These are phyloP conservation scores for Pterois miles DNA, from an alignment of 2,797 vertebrate species.

Conservation along the genomic window DNA sequence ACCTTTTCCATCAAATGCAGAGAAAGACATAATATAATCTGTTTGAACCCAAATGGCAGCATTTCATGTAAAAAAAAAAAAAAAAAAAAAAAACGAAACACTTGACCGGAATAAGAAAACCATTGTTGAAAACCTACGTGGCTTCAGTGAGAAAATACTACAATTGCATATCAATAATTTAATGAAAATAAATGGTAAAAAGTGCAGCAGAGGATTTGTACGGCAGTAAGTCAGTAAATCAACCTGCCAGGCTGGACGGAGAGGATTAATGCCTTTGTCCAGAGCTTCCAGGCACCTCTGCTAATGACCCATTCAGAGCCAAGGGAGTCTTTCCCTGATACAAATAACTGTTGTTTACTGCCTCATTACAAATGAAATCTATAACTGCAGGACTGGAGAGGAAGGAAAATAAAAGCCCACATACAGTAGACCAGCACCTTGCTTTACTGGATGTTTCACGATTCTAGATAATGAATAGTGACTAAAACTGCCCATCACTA, in stretches of 20 bases:
- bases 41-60: not conserved
- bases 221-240: constrained; percentile 48
- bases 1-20: not conserved
- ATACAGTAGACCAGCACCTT: not conserved
- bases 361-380: constrained; percentile 65
- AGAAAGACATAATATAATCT: not conserved
- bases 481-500: not conserved
- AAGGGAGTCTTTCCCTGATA: constrained; percentile 55
- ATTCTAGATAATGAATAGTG: not conserved
- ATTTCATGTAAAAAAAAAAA: not conserved
- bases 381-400: constrained; percentile 32
- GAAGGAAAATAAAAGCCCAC: constrained; percentile 33
- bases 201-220: constrained; percentile 21
- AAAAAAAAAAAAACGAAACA: too few relatives aligned
- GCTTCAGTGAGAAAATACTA: not conserved
- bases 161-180: constrained; percentile 32
- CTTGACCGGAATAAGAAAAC: not conserved
- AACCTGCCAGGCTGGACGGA: constrained; percentile 29
- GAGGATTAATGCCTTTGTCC: constrained; percentile 57
- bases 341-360: constrained; percentile 70
- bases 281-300: constrained; percentile 46
- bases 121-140: not conserved
- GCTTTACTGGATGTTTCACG: constrained; percentile 4
- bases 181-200: constrained; percentile 37
- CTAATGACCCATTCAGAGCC: constrained; percentile 64